Conservation (phyloP, 2,888 invertebrate genomes). For the Synergus umbraculus region DNA sequence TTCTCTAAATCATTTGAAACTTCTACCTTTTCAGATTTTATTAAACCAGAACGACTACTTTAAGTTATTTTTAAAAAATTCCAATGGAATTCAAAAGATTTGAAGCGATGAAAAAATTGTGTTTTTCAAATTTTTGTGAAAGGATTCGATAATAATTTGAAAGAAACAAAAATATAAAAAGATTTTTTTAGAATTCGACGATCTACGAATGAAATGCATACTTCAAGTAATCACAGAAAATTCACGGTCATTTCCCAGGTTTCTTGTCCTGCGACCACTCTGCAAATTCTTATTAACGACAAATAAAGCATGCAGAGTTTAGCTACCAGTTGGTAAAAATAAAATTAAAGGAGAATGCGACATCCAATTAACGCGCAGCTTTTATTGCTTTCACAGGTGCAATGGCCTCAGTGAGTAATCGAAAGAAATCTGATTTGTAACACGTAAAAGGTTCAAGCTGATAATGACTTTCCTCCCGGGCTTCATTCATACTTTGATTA, state of each 20-base stretch:
- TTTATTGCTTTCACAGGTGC: slow-evolving; percentile 48
- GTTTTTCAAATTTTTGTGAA: too few species aligned
- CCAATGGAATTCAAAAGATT: too few species aligned
- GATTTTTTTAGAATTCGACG: too few species aligned
- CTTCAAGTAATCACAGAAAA: too few species aligned
- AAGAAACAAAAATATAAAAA: too few species aligned
- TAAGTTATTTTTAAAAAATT: too few species aligned
- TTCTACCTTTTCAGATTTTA: not conserved
- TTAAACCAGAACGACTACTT: not conserved
- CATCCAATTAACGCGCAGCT: slow-evolving; percentile 49
- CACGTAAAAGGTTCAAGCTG: not conserved
- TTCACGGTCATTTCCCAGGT: too few species aligned
- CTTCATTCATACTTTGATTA: not conserved
- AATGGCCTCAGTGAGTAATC: slow-evolving; percentile 18
- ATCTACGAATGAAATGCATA: too few species aligned
- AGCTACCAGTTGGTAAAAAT: not conserved
- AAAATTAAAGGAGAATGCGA: slow-evolving; percentile 45
- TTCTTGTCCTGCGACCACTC: too few species aligned
- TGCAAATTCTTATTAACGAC: not conserved
- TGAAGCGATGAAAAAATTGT: too few species aligned
- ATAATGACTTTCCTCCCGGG: not conserved
- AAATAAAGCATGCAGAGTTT: not conserved
- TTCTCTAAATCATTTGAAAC: not conserved
- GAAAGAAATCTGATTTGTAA: slow-evolving; percentile 20
- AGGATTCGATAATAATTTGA: too few species aligned